Evolutionary conservation across 2,888 invertebrate species (phyloP).

Genomic region (Acleris holmiana): DNA sequence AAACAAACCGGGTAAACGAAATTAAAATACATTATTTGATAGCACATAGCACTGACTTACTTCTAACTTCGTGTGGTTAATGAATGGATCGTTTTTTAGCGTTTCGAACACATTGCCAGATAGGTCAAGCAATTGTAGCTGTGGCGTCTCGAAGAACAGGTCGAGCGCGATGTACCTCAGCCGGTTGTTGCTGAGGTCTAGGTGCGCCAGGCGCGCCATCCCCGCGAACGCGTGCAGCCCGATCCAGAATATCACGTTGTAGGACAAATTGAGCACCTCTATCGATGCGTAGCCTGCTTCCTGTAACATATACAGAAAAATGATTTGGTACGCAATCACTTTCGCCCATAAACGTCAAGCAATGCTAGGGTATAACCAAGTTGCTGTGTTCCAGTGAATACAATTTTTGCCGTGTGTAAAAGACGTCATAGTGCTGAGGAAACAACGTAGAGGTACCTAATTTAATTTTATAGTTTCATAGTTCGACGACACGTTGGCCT

Average conservation of each 20-base stretch:
- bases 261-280: slow-evolving; percentile 79
- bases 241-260: slow-evolving; percentile 86
- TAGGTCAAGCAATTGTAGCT: slow-evolving; percentile 82
- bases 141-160: slow-evolving; percentile 83
- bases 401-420: too few species aligned
- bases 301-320: slow-evolving; percentile 55
- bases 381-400: too few species aligned
- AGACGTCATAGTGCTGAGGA: too few species aligned
- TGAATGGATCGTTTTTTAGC: slow-evolving; percentile 80
- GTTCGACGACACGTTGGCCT: too few species aligned
- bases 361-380: too few species aligned
- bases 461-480: too few species aligned
- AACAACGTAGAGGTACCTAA: too few species aligned
- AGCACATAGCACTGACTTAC: slow-evolving; percentile 53
- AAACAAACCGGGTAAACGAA: too few species aligned
- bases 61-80: slow-evolving; percentile 82
- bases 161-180: slow-evolving; percentile 82
- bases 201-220: slow-evolving; percentile 72
- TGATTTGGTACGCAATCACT: too few species aligned
- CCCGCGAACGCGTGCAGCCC: slow-evolving; percentile 85
- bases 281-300: slow-evolving; percentile 75
- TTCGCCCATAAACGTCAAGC: too few species aligned
- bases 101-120: slow-evolving; percentile 86
- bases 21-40: too few species aligned
- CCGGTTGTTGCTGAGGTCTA: slow-evolving; percentile 86